These are phyloP conservation scores for Lota lota DNA, from an alignment of 2,113 vertebrate genomes.

Conservation along the genomic window DNA sequence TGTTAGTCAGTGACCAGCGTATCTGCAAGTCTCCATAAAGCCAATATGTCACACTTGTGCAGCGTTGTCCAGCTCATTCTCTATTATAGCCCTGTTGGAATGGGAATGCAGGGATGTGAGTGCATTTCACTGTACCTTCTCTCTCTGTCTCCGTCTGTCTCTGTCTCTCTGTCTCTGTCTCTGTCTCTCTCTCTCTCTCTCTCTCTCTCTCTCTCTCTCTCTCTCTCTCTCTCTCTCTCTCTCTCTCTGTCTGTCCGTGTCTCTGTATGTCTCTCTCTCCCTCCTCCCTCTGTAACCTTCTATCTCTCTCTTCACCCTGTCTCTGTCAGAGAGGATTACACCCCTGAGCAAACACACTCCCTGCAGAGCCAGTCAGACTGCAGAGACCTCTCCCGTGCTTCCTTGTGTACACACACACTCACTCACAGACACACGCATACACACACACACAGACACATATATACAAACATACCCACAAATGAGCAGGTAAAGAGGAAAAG, in stretches of 20 bases:
- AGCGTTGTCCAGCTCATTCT: too few species aligned
- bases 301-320: slow-evolving; percentile 49
- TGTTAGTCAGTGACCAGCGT: too few species aligned
- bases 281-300: not conserved
- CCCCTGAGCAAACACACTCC: slow-evolving; percentile 62
- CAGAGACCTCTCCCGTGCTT: slow-evolving; percentile 1
- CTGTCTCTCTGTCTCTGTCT: too few species aligned
- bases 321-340: slow-evolving; percentile 75
- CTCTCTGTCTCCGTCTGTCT: too few species aligned
- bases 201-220: too few species aligned
- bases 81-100: too few species aligned
- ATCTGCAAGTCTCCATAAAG: too few species aligned
- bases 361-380: slow-evolving; percentile 44
- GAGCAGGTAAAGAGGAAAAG: slow-evolving; percentile 8
- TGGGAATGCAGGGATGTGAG: too few species aligned
- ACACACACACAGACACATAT: slow-evolving; percentile 28
- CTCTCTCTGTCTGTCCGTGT: slow-evolving; percentile 10
- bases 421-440: slow-evolving; percentile 28
- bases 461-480: slow-evolving; percentile 26
- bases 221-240: not conserved
- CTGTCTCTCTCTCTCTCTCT: too few species aligned
- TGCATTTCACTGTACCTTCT: too few species aligned
- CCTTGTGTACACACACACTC: not conserved
- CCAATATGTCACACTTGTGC: too few species aligned
- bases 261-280: slow-evolving; percentile 9